Evolutionary conservation across 2,888 invertebrate genomes (phyloP), one percentile per base, ranked within the genome.

Genomic region (Caenorhabditis plicata): DNA sequence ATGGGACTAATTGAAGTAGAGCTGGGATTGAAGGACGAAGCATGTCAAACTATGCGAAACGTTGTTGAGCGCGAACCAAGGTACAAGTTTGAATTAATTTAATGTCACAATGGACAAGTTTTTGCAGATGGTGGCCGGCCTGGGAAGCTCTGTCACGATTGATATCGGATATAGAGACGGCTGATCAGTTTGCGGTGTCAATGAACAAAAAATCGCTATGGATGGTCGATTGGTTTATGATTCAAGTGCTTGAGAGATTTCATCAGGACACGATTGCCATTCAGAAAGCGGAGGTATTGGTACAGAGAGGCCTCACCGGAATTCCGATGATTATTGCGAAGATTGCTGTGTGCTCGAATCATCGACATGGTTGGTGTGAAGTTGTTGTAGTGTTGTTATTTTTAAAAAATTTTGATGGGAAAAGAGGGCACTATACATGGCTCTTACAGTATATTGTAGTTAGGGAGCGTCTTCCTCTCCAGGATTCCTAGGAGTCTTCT

Each of bases 71-170:
- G 46, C 23, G 73, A 77, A 33, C 62, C 66, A 11, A 42, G 57
- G 57, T 56, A 23, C 3, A 13, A 1, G 22, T 25, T 38, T 42
- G 3, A 27, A 15, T 25, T 15, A 42, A 19, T 8, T n/a, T 22
- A n/a, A n/a, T 31, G 2, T 2, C 2, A 39, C 17, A 26, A 43
- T 27, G 17, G n/a, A 11, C 8, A 13, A 5, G 20, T 3, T 23
- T 44, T 56, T 51, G 1, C 38, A 87, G 90, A 77, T 87, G 93
- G 57, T 98, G 96, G 96, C 89, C 91, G 35, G 90, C 94, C 0
- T 98, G 96, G 91, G 85, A 91, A 29, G 94, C 95, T 82, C 84
- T 98, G 13, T 89, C 92, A 0, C 87, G 89, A 8, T 84, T 96
- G 1, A 88, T 95, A 9, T 39, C 56, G 1, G 57, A 48, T 15